Percentiles rank a stretch among this genome's conserved stretches.
phyloP scores from a whole-genome alignment of 2,888 invertebrate species.

The Drosophila vallismaia region DNA sequence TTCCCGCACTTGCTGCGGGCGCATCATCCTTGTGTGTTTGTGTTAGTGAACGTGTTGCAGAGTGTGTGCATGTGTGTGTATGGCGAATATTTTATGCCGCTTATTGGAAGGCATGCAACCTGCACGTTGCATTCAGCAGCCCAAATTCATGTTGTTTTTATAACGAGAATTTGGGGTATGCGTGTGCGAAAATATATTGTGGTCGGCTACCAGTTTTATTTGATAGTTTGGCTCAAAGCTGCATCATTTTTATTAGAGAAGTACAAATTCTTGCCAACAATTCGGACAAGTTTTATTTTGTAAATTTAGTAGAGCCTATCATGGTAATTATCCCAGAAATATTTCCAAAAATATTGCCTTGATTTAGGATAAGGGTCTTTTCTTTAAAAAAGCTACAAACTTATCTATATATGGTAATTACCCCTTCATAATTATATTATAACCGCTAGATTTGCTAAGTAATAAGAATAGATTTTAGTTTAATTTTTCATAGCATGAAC shows the following conservation, averaged over 20 bases:
- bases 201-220: conserved; percentile 49
- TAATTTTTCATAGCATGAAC: background rate
- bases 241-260: conserved; percentile 61
- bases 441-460: background rate
- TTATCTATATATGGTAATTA: no score
- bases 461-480: background rate
- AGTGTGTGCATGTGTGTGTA: conserved; percentile 13
- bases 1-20: conserved; percentile 41
- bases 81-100: conserved; percentile 66
- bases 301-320: background rate
- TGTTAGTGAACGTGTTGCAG: conserved; percentile 4
- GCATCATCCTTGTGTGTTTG: conserved; percentile 5
- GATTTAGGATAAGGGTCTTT: no score
- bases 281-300: background rate
- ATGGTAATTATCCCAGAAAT: background rate
- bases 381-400: no score
- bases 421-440: no score
- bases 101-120: conserved; percentile 63
- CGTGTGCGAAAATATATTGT: conserved; percentile 35
- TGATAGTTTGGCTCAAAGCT: conserved; percentile 56
- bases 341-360: background rate
- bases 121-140: conserved; percentile 46
- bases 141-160: conserved; percentile 62
- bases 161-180: conserved; percentile 35
- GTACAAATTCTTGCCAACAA: conserved; percentile 37